Conservation (phyloP, 2,113 vertebrate genomes). For the Cricetomys ansorgei region DNA sequence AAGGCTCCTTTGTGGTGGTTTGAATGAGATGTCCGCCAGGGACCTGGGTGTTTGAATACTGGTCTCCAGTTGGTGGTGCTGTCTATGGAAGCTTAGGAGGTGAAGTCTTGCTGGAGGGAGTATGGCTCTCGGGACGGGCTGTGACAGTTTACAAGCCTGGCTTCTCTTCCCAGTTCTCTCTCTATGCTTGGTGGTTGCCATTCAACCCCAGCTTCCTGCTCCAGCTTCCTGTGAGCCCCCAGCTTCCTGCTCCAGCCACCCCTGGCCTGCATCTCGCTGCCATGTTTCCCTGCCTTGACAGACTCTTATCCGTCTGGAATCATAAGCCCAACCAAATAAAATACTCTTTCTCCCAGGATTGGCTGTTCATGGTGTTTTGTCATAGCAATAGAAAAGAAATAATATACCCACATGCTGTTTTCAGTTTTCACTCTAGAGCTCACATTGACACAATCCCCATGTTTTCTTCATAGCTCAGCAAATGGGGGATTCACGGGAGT, state of each 20-base stretch:
- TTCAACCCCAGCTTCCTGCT: too few species aligned
- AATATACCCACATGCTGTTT: constrained; percentile 59
- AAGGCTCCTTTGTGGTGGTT: not conserved
- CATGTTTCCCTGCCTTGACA: not conserved
- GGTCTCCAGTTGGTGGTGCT: not conserved
- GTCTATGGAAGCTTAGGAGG: not conserved
- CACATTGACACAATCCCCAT: constrained; percentile 27
- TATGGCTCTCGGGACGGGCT: not conserved
- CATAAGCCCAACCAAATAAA: not conserved
- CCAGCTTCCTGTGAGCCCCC: too few species aligned
- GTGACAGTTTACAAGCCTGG: not conserved
- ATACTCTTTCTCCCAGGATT: not conserved
- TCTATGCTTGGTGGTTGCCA: not conserved
- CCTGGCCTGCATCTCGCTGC: fast-evolving
- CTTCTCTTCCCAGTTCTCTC: not conserved
- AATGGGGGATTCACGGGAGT: not conserved
- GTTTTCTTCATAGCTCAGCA: not conserved
- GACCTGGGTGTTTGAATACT: not conserved
- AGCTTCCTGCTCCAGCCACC: not conserved
- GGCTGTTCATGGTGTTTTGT: not conserved
- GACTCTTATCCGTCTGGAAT: not conserved
- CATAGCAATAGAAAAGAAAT: not conserved
- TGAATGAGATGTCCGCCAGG: not conserved
- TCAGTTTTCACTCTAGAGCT: constrained; percentile 64
- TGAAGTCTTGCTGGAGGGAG: not conserved